Evolutionary conservation across 2,888 invertebrate genomes (phyloP).

Genomic region (Cynaeus angustus): DNA sequence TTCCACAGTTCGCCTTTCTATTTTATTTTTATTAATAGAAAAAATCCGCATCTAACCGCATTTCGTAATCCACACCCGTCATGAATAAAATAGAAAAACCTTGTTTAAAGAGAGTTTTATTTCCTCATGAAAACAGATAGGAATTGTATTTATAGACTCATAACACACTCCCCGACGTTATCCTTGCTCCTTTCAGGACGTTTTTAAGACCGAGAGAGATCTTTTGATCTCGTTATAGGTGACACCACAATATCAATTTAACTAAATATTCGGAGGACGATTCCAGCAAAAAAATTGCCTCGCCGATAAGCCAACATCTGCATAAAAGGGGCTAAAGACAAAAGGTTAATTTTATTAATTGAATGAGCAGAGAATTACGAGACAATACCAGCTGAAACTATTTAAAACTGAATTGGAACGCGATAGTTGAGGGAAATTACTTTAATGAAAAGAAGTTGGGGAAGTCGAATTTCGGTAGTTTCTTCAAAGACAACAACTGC

Average conservation of each 20-base stretch:
- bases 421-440: not conserved
- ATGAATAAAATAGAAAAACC: constrained; percentile 22
- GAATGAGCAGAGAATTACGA: not conserved
- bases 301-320: not conserved
- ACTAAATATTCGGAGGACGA: constrained; percentile 15
- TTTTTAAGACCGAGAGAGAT: constrained; percentile 26
- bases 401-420: not conserved
- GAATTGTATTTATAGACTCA: constrained; percentile 39
- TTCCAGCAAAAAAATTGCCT: not conserved
- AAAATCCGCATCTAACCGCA: constrained; percentile 1
- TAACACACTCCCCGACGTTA: constrained; percentile 28
- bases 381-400: constrained; percentile 1
- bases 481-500: not conserved
- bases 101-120: constrained; percentile 35
- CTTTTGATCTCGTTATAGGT: constrained; percentile 25
- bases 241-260: constrained; percentile 35
- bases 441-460: not conserved
- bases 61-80: constrained; percentile 12
- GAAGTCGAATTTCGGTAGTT: not conserved
- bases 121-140: constrained; percentile 34
- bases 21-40: constrained; percentile 10
- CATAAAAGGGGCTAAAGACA: not conserved
- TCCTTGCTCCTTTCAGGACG: constrained; percentile 13
- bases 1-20: not conserved
- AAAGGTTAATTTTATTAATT: not conserved